Conservation (phyloP, 2,888 invertebrate species). For the Gymnoscelis rufifasciata region DNA sequence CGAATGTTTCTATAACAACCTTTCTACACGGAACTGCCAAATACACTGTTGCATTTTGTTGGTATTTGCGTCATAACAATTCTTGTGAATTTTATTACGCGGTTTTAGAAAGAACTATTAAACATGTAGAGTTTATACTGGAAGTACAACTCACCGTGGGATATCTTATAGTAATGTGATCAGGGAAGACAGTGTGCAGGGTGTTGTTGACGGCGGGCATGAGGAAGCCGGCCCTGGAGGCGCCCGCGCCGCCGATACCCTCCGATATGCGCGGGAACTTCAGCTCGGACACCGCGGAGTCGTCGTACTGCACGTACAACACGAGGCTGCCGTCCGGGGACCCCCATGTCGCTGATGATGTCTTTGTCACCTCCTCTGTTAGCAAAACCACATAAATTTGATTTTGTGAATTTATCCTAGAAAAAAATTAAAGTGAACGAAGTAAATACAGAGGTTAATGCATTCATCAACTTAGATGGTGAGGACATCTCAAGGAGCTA, state of each 20-base stretch:
- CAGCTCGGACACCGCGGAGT: constrained; percentile 86
- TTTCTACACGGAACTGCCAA: constrained; percentile 9
- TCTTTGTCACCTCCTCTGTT: constrained; percentile 91
- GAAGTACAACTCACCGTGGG: constrained; percentile 83
- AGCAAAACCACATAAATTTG: no score
- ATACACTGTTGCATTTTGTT: constrained; percentile 10
- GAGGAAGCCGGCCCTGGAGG: constrained; percentile 73
- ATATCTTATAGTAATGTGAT: constrained; percentile 88
- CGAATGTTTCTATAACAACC: constrained; percentile 10
- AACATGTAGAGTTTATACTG: no score
- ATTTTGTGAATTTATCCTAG: no score
- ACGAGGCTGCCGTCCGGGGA: constrained; percentile 89
- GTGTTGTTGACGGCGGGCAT: constrained; percentile 61
- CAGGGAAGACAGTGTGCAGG: constrained; percentile 85
- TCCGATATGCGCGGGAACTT: constrained; percentile 90
- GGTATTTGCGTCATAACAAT: neutral
- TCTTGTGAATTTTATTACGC: neutral
- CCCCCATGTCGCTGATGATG: constrained; percentile 92
- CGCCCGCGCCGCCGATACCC: constrained; percentile 80
- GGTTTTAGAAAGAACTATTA: neutral
- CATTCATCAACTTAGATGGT: no score
- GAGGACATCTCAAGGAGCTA: no score
- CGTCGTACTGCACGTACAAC: constrained; percentile 92
- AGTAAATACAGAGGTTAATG: no score
- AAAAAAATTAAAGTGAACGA: no score